Percentiles rank a stretch among this genome's conserved stretches.
Conservation (phyloP, 1,140 invertebrate genomes). For the Druon quercuslanigerum region DNA sequence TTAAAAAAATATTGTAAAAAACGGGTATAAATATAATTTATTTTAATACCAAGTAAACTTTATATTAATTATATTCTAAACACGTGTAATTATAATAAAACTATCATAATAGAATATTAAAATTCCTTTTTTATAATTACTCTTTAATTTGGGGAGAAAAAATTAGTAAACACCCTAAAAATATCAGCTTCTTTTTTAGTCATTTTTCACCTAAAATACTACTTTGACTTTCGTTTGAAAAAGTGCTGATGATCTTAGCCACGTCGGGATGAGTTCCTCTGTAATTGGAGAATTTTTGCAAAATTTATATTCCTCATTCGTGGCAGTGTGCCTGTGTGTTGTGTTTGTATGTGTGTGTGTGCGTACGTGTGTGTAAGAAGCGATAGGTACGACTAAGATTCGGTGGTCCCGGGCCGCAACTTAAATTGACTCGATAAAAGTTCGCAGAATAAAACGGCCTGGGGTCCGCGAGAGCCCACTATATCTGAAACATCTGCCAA, state of each 20-base stretch:
- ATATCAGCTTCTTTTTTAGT: not conserved
- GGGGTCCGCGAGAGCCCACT: constrained; percentile 60
- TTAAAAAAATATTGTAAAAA: no score
- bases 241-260: not conserved
- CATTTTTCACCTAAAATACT: not conserved
- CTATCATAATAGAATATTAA: no score
- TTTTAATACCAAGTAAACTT: no score
- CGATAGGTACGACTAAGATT: constrained; percentile 48
- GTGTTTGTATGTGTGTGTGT: not conserved
- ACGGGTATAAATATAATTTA: no score
- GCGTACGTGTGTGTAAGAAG: not conserved
- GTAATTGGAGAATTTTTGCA: constrained; percentile 12
- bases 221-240: not conserved
- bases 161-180: no score
- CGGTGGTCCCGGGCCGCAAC: constrained; percentile 65
- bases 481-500: constrained; percentile 76
- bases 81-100: no score
- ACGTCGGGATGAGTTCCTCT: not conserved
- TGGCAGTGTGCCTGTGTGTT: not conserved
- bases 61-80: no score
- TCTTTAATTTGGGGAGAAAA: no score
- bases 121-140: no score
- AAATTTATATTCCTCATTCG: constrained; percentile 20
- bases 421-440: constrained; percentile 77
- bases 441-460: constrained; percentile 71